Conservation (phyloP, 2,113 vertebrate species). For the Hemichromis elongatus region DNA sequence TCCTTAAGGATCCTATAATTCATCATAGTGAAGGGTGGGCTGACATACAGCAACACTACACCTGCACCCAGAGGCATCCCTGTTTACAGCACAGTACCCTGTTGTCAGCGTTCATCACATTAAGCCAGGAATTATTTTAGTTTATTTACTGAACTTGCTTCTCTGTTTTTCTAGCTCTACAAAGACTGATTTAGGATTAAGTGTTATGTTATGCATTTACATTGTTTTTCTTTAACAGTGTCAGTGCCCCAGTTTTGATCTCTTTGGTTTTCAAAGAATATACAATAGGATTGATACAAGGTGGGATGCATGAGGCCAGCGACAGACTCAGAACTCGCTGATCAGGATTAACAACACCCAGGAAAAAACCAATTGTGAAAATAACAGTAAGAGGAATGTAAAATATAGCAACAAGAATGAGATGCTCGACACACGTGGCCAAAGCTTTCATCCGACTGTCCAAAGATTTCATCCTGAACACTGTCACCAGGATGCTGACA, state of each 20-base stretch:
- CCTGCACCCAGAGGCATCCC: too few relatives aligned
- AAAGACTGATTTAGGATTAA: too few relatives aligned
- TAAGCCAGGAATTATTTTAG: background rate
- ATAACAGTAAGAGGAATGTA: slow-evolving; percentile 50
- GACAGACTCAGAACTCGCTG: slow-evolving; percentile 60
- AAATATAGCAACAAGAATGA: slow-evolving; percentile 65
- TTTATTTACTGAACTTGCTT: background rate
- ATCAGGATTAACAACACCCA: slow-evolving; percentile 18
- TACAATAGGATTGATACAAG: slow-evolving; percentile 64
- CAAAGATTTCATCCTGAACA: slow-evolving; percentile 66
- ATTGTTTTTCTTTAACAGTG: slow-evolving; percentile 9
- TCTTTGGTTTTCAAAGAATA: slow-evolving; percentile 71
- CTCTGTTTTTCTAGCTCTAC: too few relatives aligned
- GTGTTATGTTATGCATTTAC: background rate
- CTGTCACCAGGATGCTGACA: slow-evolving; percentile 46
- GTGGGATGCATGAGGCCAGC: slow-evolving; percentile 60
- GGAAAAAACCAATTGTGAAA: slow-evolving; percentile 41
- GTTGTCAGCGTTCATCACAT: too few relatives aligned
- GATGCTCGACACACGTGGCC: slow-evolving; percentile 63
- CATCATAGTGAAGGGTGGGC: too few relatives aligned
- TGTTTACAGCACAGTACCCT: too few relatives aligned
- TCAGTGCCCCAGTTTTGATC: slow-evolving; percentile 36
- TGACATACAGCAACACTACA: too few relatives aligned
- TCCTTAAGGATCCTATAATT: too few relatives aligned
- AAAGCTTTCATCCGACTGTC: slow-evolving; percentile 49